phyloP scores from a whole-genome alignment of 1,140 invertebrate genomes.

The Ceratitis capitata region DNA sequence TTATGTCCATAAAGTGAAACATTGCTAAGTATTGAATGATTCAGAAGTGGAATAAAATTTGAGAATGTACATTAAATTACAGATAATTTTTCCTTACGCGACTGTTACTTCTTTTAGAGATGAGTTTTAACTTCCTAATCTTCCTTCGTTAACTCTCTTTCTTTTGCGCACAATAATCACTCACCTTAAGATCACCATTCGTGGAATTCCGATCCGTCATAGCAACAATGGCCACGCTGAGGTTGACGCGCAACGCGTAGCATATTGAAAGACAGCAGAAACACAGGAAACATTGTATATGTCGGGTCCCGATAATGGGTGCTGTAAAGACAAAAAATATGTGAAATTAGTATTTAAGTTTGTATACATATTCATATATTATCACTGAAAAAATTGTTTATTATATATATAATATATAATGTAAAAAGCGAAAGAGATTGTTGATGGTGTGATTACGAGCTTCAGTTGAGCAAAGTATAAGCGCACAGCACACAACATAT shows the following conservation, averaged over 20 bases:
- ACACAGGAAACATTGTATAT: conserved; percentile 74
- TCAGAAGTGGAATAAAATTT: too few relatives aligned
- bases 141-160: too few relatives aligned
- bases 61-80: too few relatives aligned
- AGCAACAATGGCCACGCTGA: conserved; percentile 73
- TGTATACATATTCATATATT: neutral
- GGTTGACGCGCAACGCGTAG: conserved; percentile 74
- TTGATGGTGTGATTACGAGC: neutral
- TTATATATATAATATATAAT: neutral
- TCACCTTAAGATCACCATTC: conserved; percentile 48
- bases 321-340: conserved; percentile 45
- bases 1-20: too few relatives aligned
- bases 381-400: neutral
- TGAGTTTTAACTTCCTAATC: too few relatives aligned
- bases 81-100: too few relatives aligned
- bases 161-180: neutral
- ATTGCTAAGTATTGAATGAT: too few relatives aligned
- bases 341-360: neutral
- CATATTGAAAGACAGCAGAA: conserved; percentile 73
- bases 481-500: neutral
- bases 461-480: neutral
- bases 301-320: conserved; percentile 69
- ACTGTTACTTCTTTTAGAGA: too few relatives aligned
- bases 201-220: conserved; percentile 51
- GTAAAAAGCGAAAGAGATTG: neutral